These are phyloP conservation scores for Bergia puertoricense DNA, from an alignment of 92 coral and sea anemone species.

Conservation along the genomic window DNA sequence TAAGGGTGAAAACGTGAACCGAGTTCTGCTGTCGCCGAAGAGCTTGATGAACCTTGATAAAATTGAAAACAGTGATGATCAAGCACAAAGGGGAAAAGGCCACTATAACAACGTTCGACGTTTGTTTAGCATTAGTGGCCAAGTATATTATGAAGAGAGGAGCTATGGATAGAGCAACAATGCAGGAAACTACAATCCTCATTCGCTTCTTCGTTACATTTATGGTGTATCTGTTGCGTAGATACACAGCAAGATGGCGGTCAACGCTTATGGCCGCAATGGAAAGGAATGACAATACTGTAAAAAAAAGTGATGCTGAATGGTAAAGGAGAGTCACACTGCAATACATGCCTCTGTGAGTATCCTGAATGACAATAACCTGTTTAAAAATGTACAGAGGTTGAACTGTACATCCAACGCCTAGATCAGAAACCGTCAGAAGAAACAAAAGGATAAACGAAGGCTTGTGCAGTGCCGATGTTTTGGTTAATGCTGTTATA, in stretches of 20 bases:
- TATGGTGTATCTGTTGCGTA: conserved; percentile 1
- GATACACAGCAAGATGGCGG: conserved; percentile 10
- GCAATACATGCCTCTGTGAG: neutral
- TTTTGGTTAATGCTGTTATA: neutral
- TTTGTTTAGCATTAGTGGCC: neutral
- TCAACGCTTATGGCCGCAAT: neutral
- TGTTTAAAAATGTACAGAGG: conserved; percentile 7
- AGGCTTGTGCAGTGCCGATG: conserved; percentile 14
- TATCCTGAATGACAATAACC: neutral
- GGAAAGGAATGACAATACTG: neutral
- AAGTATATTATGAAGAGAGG: neutral
- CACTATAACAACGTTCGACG: neutral
- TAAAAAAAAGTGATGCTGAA: neutral
- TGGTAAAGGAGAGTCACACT: neutral
- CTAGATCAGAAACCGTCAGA: neutral
- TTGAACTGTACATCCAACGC: conserved; percentile 5
- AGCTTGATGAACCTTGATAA: neutral
- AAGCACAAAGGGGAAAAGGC: neutral
- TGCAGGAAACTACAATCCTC: neutral
- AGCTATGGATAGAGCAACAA: neutral
- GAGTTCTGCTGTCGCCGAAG: neutral
- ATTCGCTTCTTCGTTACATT: conserved; percentile 12
- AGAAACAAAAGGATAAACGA: neutral
- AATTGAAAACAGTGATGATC: neutral
- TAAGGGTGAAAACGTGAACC: neutral